These are phyloP conservation scores for Trichosurus vulpecula DNA, from an alignment of 2,797 vertebrate genomes.

Conservation along the genomic window DNA sequence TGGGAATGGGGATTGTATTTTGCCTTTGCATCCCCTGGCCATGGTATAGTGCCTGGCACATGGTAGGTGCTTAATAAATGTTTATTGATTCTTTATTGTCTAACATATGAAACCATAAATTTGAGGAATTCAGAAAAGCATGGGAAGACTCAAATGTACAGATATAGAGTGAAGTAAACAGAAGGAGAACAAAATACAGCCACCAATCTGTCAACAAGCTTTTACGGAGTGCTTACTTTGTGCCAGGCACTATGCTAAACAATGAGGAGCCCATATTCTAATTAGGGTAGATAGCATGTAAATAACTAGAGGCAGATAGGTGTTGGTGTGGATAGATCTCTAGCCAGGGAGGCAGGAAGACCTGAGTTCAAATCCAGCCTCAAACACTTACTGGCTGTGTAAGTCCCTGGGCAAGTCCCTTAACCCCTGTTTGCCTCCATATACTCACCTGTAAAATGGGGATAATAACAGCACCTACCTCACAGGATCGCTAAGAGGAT, in stretches of 20 bases:
- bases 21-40: background rate
- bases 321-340: background rate
- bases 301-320: background rate
- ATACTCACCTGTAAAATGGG: background rate
- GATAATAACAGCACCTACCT: background rate
- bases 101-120: background rate
- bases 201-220: background rate
- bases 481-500: background rate
- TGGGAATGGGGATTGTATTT: background rate
- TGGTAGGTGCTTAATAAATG: background rate
- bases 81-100: background rate
- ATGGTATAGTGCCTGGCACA: background rate
- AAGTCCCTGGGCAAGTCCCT: background rate
- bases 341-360: no score
- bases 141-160: background rate
- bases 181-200: background rate
- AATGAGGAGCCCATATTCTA: background rate
- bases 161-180: background rate
- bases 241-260: background rate
- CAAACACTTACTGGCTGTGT: background rate
- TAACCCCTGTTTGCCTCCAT: background rate
- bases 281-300: background rate
- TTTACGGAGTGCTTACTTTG: background rate
- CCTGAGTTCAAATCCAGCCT: background rate
- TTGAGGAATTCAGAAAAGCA: background rate